Evolutionary conservation across 2,797 vertebrate genomes (phyloP), one percentile per base, ranked within the genome.

Genomic region (Peromyscus melanophrys): DNA sequence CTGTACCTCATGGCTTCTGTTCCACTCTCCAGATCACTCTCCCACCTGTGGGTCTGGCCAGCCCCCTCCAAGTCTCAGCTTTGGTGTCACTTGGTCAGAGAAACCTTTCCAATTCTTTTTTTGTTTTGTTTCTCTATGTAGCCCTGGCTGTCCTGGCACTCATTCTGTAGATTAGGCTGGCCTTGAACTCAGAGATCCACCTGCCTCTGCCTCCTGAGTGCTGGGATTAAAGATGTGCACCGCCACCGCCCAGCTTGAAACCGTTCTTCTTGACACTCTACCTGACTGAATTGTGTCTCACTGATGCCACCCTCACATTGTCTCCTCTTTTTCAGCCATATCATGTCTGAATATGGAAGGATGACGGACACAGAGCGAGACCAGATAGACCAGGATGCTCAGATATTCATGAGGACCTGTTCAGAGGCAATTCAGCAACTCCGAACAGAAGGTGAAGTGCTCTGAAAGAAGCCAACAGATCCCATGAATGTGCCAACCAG

Each of bases 361-460:
- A 99, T 99, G 99, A 99, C 99, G 0, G 99, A 99, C 93, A 99
- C 98, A 0, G 99, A 99, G 71, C 99, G 99, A 55, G 99, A 99
- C 97, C 99, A 99, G 98, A 99, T 99, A 34, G 99, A 99, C 98
- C 99, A 99, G 97, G 99, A 99, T 43, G 99, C 99, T 87, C 99
- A 99, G 97, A 99, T 99, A 96, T 99, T 99, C 96, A 99, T 99
- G 99, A 99, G 99, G 97, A 99, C 99, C 0, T 99, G 99, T 94
- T 99, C 99, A 0, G 99, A 99, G 80, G 99, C 99, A 75, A 99
- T 99, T 97, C 99, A 99, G 89, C 99, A 99, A 71, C 99, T 99
- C 25, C 98, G 99, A 92, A 97, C 98, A n/a, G 99, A 99, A 99
- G 99, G 99, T 99, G 98, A 97, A 55, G 23, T n/a, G n/a, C 43